Evolutionary conservation across 2,888 invertebrate species (phyloP).

Genomic region (Alloplasta piceator): DNA sequence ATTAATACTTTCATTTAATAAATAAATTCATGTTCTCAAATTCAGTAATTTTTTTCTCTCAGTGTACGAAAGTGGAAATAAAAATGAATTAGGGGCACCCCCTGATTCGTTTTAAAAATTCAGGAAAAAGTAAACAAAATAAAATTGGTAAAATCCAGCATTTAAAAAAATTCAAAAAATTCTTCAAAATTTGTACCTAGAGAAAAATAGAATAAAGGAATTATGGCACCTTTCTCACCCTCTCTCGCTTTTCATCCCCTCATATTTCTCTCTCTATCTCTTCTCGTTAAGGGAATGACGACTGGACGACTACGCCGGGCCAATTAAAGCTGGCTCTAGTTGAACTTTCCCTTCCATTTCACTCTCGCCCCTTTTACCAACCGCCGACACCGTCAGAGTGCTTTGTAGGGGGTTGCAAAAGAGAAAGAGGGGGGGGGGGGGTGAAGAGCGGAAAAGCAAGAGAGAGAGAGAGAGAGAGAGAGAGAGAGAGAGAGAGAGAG

Average conservation of each 20-base stretch:
- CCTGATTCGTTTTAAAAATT: constrained; percentile 6
- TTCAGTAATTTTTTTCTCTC: too few relatives aligned
- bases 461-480: too few relatives aligned
- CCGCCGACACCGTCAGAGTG: constrained; percentile 15
- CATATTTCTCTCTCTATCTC: constrained; percentile 39
- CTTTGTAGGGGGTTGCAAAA: constrained; percentile 39
- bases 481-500: too few relatives aligned
- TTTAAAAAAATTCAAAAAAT: not conserved
- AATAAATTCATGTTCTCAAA: too few relatives aligned
- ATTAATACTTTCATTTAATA: too few relatives aligned
- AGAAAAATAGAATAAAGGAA: too few relatives aligned
- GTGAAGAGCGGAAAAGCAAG: too few relatives aligned
- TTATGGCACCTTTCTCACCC: constrained; percentile 26
- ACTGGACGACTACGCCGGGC: constrained; percentile 60
- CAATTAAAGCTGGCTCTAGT: constrained; percentile 60
- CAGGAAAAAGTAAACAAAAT: not conserved
- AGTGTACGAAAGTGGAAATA: too few relatives aligned
- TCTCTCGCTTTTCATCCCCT: constrained; percentile 2
- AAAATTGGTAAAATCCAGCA: too few relatives aligned
- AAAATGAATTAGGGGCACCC: too few relatives aligned
- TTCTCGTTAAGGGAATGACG: constrained; percentile 66
- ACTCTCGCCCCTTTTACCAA: constrained; percentile 5
- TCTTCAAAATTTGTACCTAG: not conserved
- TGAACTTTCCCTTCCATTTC: constrained; percentile 45
- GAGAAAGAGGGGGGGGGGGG: too few relatives aligned